Percentiles rank a stretch among this genome's conserved stretches.
phyloP scores from a whole-genome alignment of 1,140 invertebrate genomes.

The Neocloeon triangulifer region DNA sequence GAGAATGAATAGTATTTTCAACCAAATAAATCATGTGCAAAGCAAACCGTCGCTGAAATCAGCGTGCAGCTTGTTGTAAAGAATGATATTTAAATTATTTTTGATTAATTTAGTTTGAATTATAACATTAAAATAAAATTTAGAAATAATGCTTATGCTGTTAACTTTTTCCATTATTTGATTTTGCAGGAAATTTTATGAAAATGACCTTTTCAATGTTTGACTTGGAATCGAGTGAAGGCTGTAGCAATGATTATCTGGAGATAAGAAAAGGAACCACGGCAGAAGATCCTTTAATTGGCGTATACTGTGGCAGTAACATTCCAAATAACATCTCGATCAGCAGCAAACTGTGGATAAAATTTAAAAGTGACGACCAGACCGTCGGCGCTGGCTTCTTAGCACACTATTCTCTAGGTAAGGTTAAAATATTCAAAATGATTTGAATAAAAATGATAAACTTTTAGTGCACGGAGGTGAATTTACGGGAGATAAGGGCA shows the following conservation, averaged over 20 bases:
- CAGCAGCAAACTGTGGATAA: slow-evolving; percentile 43
- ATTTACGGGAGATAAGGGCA: slow-evolving; percentile 30
- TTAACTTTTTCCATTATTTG: too few relatives aligned
- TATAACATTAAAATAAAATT: too few relatives aligned
- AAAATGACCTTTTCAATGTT: slow-evolving; percentile 38
- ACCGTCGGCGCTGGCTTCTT: slow-evolving; percentile 45
- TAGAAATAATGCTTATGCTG: too few relatives aligned
- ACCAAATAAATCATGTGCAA: too few relatives aligned
- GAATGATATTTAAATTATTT: too few relatives aligned
- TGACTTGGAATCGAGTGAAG: slow-evolving; percentile 40
- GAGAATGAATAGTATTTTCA: too few relatives aligned
- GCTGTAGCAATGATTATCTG: slow-evolving; percentile 64
- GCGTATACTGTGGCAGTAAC: slow-evolving; percentile 43
- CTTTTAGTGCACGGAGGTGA: slow-evolving; percentile 34
- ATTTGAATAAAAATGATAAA: background rate
- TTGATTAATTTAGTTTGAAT: too few relatives aligned
- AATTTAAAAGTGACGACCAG: slow-evolving; percentile 49
- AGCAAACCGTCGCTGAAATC: too few relatives aligned
- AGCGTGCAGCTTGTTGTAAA: too few relatives aligned
- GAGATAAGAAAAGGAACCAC: slow-evolving; percentile 45
- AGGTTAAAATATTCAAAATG: background rate
- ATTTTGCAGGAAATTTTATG: slow-evolving; percentile 36
- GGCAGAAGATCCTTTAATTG: slow-evolving; percentile 36
- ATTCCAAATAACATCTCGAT: slow-evolving; percentile 29
- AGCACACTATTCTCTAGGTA: slow-evolving; percentile 41